Conservation (phyloP, 1,140 invertebrate species). For the Dolichoris vasculosae region DNA sequence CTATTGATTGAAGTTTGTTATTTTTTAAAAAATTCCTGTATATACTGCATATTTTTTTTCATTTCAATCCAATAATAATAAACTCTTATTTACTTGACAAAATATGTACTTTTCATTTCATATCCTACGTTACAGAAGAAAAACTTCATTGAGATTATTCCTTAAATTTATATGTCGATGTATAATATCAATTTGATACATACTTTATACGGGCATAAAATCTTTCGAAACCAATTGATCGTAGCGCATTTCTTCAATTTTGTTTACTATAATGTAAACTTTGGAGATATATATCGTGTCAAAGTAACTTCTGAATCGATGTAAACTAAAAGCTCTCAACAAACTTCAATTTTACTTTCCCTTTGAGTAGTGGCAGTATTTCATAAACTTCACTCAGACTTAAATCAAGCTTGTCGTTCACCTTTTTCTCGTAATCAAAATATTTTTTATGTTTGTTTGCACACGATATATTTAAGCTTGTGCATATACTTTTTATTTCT, state of each 20-base stretch:
- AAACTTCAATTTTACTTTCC: constrained; percentile 41
- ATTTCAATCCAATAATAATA: neutral
- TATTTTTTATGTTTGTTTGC: constrained; percentile 18
- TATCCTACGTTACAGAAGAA: neutral
- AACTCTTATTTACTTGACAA: constrained; percentile 17
- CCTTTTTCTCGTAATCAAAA: constrained; percentile 38
- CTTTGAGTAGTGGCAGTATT: constrained; percentile 33
- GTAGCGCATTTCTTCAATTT: constrained; percentile 24
- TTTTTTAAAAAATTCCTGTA: no score
- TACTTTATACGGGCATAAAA: neutral
- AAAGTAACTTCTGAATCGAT: constrained; percentile 44
- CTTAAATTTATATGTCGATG: constrained; percentile 2
- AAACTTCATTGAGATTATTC: neutral
- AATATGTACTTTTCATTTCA: neutral
- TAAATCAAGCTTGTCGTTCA: constrained; percentile 28
- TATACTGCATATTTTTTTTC: neutral
- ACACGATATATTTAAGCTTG: neutral
- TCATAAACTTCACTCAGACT: constrained; percentile 38
- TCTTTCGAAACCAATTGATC: constrained; percentile 34
- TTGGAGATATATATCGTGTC: constrained; percentile 21
- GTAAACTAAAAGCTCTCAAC: constrained; percentile 40
- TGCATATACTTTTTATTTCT: neutral
- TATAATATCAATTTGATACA: no score
- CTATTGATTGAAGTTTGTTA: neutral
- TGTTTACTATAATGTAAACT: constrained; percentile 27